Base-by-base conservation (phyloP, 2,888 invertebrate genomes). In the Netelia inedita region DNA sequence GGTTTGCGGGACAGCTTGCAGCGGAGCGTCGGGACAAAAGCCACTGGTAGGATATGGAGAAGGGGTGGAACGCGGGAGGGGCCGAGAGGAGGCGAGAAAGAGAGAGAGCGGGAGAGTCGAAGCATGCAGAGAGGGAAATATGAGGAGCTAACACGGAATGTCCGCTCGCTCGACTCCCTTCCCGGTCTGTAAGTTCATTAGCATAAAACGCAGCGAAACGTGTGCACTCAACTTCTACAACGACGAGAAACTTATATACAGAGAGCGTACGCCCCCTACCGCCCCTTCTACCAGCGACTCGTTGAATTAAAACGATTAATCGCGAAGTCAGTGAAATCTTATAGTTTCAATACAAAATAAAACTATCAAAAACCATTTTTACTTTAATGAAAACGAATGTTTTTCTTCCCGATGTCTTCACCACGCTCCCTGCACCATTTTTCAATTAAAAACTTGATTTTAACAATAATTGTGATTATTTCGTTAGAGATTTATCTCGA, bases 1-100 rank as follows among this genome's bases (percentile, higher is more conserved):
- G 68, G 72, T 66, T 85, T 65, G 69, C 82, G 72, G 61, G 57
- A 81, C 81, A 79, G 86, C 78, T 83, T 83, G 83, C 65, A 71
- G 74, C 73, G 74, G 71, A 84, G 74, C 81, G 43, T n/a, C 59
- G 66, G 61, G 83, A 83, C 76, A 84, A 84, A 84, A 81, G 81
- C 75, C 73, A 55, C 72, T 6, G 55, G 72, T 78, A 68, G 81
- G 71, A 72, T 74, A 41, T 63, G 59, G 41, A 53, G 63, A 61
- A 69, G 43, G 57, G 73, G 16, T 57, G 19, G 19, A 50, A 16
- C 11, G n/a, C 1, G 72, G 43, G 55, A 41, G 6, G 73, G 59
- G 50, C 23, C 14, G 28, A 66, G 63, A 9, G 55, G 9, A 14
- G 41, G 53, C n/a, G 43, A 43, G 28, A 74, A 16, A 28, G 19